These are phyloP conservation scores for Larimichthys polyactis DNA, from an alignment of 2,113 vertebrate species.

Conservation along the genomic window DNA sequence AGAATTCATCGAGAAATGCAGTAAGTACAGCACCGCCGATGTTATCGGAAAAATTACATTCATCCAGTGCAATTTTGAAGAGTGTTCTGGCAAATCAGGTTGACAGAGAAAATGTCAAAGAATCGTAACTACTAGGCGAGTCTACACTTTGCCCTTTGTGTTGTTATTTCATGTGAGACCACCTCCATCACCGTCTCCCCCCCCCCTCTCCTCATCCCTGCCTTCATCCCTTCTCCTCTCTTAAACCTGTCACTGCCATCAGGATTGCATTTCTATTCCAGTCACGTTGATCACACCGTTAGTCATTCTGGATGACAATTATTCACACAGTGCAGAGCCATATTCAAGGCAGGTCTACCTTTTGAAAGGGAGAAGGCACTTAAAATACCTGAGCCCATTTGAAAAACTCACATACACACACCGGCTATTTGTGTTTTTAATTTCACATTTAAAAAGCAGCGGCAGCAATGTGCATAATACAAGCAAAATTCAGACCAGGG, in stretches of 20 bases:
- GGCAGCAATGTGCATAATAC: constrained; percentile 61
- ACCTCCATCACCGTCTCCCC: constrained; percentile 27
- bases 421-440: constrained; percentile 71
- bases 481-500: constrained; percentile 49
- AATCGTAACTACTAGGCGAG: constrained; percentile 74
- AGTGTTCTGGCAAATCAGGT: constrained; percentile 81
- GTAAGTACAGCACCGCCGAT: constrained; percentile 64
- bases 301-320: constrained; percentile 85
- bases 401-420: constrained; percentile 15
- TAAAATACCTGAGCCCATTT: constrained; percentile 75
- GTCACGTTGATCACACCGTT: constrained; percentile 84
- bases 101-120: constrained; percentile 83
- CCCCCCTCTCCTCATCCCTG: not conserved
- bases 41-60: constrained; percentile 79
- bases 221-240: constrained; percentile 71
- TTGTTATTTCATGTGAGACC: constrained; percentile 56
- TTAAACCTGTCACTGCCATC: constrained; percentile 82
- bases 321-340: constrained; percentile 80
- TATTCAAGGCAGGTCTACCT: constrained; percentile 74
- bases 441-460: constrained; percentile 63
- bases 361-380: constrained; percentile 77
- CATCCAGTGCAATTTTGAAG: constrained; percentile 75
- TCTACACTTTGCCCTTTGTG: constrained; percentile 77
- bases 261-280: constrained; percentile 81
- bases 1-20: constrained; percentile 51